phyloP scores from a whole-genome alignment of 2,888 invertebrate genomes.

The Ormyrus labotus region DNA sequence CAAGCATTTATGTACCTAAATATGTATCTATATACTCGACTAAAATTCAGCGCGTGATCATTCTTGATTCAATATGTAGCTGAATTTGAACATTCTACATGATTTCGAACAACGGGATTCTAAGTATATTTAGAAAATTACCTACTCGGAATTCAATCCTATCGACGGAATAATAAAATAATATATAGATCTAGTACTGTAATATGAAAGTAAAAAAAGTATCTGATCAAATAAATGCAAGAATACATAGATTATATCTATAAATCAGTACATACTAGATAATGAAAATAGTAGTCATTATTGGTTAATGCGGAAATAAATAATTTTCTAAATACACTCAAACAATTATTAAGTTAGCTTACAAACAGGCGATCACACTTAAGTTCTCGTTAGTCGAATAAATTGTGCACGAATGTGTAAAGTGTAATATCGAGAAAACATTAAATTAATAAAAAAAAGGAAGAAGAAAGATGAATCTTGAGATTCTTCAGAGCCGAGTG shows the following conservation, averaged over 20 bases:
- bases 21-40: slow-evolving; percentile 1
- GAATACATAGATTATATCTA: too few species aligned
- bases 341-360: neutral
- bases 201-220: too few species aligned
- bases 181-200: too few species aligned
- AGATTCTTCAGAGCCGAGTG: slow-evolving; percentile 66
- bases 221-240: too few species aligned
- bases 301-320: too few species aligned
- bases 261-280: too few species aligned
- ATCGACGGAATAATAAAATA: too few species aligned
- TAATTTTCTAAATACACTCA: too few species aligned
- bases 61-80: neutral
- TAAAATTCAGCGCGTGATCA: too few species aligned
- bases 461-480: slow-evolving; percentile 36
- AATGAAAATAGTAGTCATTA: too few species aligned
- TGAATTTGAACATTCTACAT: neutral
- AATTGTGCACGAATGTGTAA: too few species aligned
- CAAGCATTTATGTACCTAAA: slow-evolving; percentile 34
- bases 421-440: slow-evolving; percentile 5
- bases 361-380: neutral
- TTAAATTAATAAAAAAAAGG: neutral
- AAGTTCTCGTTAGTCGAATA: neutral
- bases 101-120: neutral
- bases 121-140: neutral
- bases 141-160: too few species aligned